Conservation (phyloP, 2,113 vertebrate genomes). For the Sylvicapra grimmia region DNA sequence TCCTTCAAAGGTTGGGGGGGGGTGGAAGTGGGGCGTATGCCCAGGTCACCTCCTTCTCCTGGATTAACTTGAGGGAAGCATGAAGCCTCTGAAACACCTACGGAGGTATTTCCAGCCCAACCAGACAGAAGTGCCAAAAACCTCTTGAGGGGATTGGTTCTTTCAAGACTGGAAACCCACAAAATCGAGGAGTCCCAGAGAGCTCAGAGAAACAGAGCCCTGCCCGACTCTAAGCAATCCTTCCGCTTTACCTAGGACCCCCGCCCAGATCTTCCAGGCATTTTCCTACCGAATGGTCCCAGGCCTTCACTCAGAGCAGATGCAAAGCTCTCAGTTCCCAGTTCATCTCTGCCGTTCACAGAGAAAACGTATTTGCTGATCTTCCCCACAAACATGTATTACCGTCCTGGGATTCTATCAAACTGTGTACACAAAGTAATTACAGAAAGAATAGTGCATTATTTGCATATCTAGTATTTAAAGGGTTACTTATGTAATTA, state of each 20-base stretch:
- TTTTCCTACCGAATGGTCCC: not conserved
- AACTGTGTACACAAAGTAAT: constrained; percentile 54
- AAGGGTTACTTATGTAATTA: constrained; percentile 83
- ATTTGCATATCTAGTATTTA: constrained; percentile 83
- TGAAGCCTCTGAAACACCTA: not conserved
- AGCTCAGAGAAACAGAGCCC: not conserved
- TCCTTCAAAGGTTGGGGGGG: accelerated
- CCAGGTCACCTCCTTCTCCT: accelerated
- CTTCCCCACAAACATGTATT: constrained; percentile 58
- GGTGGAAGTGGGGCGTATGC: not conserved
- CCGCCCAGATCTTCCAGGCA: accelerated
- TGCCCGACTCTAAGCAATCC: not conserved
- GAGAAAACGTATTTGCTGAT: constrained; percentile 37
- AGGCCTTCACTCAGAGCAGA: not conserved
- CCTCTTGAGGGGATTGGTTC: not conserved
- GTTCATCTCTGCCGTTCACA: not conserved
- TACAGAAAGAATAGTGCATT: constrained; percentile 51
- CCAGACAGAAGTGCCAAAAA: not conserved
- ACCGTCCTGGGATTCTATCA: constrained; percentile 49
- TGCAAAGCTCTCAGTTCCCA: not conserved
- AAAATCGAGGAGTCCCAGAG: accelerated
- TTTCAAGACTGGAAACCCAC: not conserved
- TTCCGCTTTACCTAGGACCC: not conserved
- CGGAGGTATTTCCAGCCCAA: not conserved
- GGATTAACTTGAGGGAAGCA: not conserved